Percentiles rank a stretch among this genome's conserved stretches.
Conservation (phyloP, 2,888 invertebrate species). For the Cacoxenus indagator region DNA sequence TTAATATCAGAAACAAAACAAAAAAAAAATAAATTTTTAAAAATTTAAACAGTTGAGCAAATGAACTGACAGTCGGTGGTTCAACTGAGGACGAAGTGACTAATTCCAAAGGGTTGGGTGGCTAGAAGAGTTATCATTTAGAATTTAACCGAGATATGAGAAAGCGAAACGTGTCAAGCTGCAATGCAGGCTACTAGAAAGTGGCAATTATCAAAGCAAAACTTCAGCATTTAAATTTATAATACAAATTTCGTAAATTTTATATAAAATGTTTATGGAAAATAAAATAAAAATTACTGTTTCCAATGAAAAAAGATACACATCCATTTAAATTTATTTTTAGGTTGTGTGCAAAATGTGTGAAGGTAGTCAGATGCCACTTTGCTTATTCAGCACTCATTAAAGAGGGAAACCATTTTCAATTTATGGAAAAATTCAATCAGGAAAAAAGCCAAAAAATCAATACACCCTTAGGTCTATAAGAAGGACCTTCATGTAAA, state of each 20-base stretch:
- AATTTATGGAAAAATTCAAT: slow-evolving; percentile 20
- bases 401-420: slow-evolving; percentile 30
- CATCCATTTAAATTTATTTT: too few relatives aligned
- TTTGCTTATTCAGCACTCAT: not conserved
- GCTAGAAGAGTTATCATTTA: not conserved
- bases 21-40: slow-evolving; percentile 1
- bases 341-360: too few relatives aligned
- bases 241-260: slow-evolving; percentile 40
- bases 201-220: not conserved
- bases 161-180: not conserved
- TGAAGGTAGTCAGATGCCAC: not conserved
- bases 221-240: slow-evolving; percentile 28
- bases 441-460: slow-evolving; percentile 29
- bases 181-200: not conserved
- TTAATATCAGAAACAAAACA: not conserved
- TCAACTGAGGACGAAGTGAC: not conserved
- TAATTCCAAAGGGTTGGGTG: not conserved
- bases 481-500: slow-evolving; percentile 53
- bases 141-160: not conserved
- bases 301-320: too few relatives aligned
- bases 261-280: too few relatives aligned
- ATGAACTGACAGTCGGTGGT: not conserved
- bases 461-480: slow-evolving; percentile 25
- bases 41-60: not conserved
- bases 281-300: too few relatives aligned